Percentiles rank a stretch among this genome's conserved stretches.
Evolutionary conservation across 1,140 invertebrate species (phyloP).

Genomic region (Ephestia elutella): DNA sequence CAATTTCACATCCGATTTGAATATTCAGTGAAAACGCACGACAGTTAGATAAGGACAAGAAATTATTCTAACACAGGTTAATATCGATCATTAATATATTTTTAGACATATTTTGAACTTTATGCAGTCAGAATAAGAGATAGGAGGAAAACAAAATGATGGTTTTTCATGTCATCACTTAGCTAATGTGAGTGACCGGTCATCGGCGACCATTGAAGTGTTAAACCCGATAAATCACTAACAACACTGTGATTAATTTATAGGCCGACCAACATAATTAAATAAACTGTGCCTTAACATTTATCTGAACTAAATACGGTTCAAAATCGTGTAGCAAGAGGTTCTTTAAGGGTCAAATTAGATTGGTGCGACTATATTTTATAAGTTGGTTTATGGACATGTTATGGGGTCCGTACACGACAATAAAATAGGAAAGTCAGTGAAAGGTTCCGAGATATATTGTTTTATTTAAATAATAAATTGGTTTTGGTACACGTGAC

Average conservation of each 20-base stretch:
- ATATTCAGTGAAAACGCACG: background rate
- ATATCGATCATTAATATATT: background rate
- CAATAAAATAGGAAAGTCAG: slow-evolving; percentile 43
- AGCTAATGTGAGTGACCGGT: slow-evolving; percentile 15
- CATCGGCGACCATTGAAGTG: slow-evolving; percentile 42
- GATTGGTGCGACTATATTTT: slow-evolving; percentile 24
- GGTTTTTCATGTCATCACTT: background rate
- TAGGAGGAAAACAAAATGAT: background rate
- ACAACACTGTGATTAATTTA: slow-evolving; percentile 40
- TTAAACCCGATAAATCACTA: slow-evolving; percentile 42
- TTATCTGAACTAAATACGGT: background rate
- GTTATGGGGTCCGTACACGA: slow-evolving; percentile 31
- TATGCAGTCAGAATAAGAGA: background rate
- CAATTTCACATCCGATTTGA: slow-evolving; percentile 7
- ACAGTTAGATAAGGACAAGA: slow-evolving; percentile 5
- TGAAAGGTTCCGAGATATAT: slow-evolving; percentile 45
- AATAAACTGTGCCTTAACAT: background rate
- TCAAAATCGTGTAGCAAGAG: slow-evolving; percentile 10
- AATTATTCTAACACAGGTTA: background rate
- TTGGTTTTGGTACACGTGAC: slow-evolving; percentile 14
- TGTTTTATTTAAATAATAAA: slow-evolving; percentile 26
- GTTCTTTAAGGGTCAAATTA: slow-evolving; percentile 13
- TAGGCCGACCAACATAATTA: slow-evolving; percentile 17
- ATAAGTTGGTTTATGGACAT: slow-evolving; percentile 35
- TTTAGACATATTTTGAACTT: background rate